Evolutionary conservation across 2,888 invertebrate species (phyloP).

Genomic region (Limnephilus auricula): DNA sequence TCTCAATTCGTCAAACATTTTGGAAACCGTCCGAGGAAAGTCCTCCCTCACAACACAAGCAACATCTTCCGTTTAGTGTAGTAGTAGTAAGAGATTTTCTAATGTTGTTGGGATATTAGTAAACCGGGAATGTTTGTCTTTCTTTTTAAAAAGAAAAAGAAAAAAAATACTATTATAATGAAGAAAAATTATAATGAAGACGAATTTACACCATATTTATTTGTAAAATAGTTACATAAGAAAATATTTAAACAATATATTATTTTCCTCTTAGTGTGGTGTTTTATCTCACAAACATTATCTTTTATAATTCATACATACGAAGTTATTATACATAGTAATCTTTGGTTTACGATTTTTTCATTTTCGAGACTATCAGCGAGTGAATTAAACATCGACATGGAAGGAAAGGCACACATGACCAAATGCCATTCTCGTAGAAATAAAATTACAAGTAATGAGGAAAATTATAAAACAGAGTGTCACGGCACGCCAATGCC

Average conservation of each 20-base stretch:
- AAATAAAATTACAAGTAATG: not conserved
- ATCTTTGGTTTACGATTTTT: not conserved
- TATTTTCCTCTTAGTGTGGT: too few relatives aligned
- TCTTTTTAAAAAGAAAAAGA: too few relatives aligned
- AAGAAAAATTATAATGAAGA: too few relatives aligned
- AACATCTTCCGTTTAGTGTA: too few relatives aligned
- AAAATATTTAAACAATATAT: not conserved
- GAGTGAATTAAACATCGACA: not conserved
- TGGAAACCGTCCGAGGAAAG: too few relatives aligned
- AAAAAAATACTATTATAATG: too few relatives aligned
- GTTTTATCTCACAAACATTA: not conserved
- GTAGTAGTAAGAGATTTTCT: too few relatives aligned
- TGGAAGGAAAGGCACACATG: not conserved
- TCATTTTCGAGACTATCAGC: not conserved
- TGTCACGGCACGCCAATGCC: not conserved
- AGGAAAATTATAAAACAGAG: not conserved
- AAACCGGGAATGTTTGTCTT: too few relatives aligned
- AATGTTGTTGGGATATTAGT: too few relatives aligned
- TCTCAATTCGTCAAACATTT: too few relatives aligned
- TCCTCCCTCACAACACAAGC: too few relatives aligned
- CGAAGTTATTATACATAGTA: not conserved
- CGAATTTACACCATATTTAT: too few relatives aligned
- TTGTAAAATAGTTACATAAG: not conserved
- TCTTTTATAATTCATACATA: not conserved
- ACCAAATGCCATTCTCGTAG: not conserved